Percentiles rank a stretch among this genome's conserved stretches.
These are phyloP conservation scores for Hypolimnas misippus DNA, from an alignment of 2,888 invertebrate genomes.

Conservation along the genomic window DNA sequence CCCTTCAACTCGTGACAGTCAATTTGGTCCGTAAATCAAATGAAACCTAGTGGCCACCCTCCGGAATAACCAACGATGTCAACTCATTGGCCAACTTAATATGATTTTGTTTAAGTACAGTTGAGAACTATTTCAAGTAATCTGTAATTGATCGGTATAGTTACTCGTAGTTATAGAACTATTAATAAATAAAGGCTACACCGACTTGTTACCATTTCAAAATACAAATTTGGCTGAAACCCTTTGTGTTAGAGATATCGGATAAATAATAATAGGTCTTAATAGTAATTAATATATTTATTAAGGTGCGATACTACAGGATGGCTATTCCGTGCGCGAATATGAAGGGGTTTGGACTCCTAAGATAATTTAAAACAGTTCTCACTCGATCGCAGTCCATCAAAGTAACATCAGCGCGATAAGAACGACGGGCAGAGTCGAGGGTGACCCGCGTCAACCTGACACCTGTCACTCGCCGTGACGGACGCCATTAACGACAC, in stretches of 20 bases:
- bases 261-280: no score
- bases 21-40: conserved; percentile 8
- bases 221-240: no score
- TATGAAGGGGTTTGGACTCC: no score
- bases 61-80: background rate
- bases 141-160: background rate
- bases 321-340: no score
- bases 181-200: no score
- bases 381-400: background rate
- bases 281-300: no score
- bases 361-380: background rate
- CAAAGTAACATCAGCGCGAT: conserved; percentile 10
- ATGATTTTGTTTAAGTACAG: background rate
- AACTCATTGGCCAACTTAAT: background rate
- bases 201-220: no score
- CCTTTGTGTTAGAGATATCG: no score
- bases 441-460: conserved; percentile 12
- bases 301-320: no score
- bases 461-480: conserved; percentile 21
- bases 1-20: background rate
- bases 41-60: background rate
- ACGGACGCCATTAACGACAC: conserved; percentile 8
- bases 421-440: background rate
- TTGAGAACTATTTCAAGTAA: background rate
- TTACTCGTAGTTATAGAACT: no score